Conservation (phyloP, 2,113 vertebrate species). For the Tympanuchus pallidicinctus region DNA sequence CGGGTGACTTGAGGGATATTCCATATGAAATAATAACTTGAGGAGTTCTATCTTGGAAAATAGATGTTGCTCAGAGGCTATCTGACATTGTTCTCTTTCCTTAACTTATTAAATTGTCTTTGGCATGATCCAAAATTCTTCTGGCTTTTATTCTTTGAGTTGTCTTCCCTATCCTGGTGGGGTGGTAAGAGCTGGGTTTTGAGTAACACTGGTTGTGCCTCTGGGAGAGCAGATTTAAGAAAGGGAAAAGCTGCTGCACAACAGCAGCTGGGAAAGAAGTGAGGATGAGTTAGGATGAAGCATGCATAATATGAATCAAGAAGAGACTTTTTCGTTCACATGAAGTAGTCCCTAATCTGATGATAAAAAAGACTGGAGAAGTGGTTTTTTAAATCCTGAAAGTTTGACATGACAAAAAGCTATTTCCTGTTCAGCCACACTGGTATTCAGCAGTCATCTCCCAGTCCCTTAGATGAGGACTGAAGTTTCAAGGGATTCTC, state of each 20-base stretch:
- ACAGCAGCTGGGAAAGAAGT: background rate
- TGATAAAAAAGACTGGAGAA: background rate
- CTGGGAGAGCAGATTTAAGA: background rate
- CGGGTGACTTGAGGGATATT: background rate
- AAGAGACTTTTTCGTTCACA: background rate
- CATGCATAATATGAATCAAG: background rate
- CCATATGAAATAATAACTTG: background rate
- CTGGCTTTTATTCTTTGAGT: background rate
- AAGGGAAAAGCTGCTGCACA: background rate
- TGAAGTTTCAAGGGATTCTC: background rate
- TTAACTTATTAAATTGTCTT: background rate
- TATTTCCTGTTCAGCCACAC: background rate
- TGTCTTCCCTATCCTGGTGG: background rate
- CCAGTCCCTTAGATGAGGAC: background rate
- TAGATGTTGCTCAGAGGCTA: background rate
- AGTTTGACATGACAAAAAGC: background rate
- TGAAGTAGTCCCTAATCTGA: background rate
- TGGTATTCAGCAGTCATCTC: background rate
- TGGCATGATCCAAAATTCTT: background rate
- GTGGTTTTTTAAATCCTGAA: background rate
- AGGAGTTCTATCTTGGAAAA: background rate
- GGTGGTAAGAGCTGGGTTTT: background rate
- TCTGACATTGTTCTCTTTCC: background rate
- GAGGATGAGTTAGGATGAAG: background rate
- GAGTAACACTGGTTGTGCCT: background rate